A percentile compares a stretch with the other conserved stretches of the same genome.
These are phyloP conservation scores for Eristalis arbustorum DNA, from an alignment of 2,888 invertebrate species.

Conservation along the genomic window DNA sequence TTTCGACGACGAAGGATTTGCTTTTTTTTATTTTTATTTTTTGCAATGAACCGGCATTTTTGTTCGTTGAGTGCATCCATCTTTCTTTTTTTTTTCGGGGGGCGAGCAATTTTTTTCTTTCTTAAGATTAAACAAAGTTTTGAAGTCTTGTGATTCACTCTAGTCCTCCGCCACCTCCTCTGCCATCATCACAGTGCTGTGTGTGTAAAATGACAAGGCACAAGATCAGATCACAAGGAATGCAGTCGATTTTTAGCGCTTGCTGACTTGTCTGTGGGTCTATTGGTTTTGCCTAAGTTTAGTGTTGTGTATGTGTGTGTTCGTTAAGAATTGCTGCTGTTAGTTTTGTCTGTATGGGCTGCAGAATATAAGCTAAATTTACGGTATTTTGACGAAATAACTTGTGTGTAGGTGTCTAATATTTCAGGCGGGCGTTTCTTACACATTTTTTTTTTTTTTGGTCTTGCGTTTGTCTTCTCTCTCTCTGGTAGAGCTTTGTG, in stretches of 20 bases:
- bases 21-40: conserved; percentile 4
- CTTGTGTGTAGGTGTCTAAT: conserved; percentile 48
- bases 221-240: conserved; percentile 1
- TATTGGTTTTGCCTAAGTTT: neutral
- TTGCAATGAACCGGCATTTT: conserved; percentile 47
- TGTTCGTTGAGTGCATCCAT: conserved; percentile 5
- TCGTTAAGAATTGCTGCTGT: neutral
- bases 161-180: neutral
- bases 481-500: conserved; percentile 42
- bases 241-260: conserved; percentile 36
- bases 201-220: neutral
- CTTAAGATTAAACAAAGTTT: neutral
- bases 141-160: conserved; percentile 20
- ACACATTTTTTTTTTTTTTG: neutral
- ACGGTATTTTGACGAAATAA: conserved; percentile 48
- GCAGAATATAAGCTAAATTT: conserved; percentile 37
- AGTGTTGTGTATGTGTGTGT: neutral
- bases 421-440: conserved; percentile 12
- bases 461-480: neutral
- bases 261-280: conserved; percentile 6
- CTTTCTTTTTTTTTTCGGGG: conserved; percentile 23
- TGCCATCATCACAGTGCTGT: neutral
- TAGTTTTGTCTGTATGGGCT: neutral
- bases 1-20: neutral
- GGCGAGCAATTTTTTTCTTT: conserved; percentile 12